Evolutionary conservation across 2,797 vertebrate genomes (phyloP).

Genomic region (Pangasius mekongensis): DNA sequence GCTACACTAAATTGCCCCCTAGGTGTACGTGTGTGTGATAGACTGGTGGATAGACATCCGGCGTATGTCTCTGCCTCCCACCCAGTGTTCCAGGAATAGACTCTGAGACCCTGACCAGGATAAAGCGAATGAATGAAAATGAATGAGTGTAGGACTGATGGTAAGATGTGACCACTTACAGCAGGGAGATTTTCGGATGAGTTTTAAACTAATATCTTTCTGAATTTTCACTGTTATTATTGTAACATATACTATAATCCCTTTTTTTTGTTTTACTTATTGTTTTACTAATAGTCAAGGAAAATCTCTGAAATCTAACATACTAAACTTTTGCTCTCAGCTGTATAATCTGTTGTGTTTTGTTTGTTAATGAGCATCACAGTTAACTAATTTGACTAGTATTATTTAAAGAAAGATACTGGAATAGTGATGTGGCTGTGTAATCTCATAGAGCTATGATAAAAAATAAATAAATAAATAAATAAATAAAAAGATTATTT

Average conservation of each 20-base stretch:
- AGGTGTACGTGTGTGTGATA: not conserved
- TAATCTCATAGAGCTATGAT: not conserved
- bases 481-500: too few species aligned
- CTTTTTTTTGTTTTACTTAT: not conserved
- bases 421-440: not conserved
- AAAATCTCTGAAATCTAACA: not conserved
- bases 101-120: not conserved
- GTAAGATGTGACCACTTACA: not conserved
- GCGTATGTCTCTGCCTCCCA: not conserved
- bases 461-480: not conserved
- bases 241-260: too few species aligned
- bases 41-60: not conserved
- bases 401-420: not conserved
- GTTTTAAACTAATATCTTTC: not conserved
- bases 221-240: not conserved
- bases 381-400: not conserved
- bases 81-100: not conserved
- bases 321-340: not conserved
- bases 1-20: not conserved
- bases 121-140: not conserved
- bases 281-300: not conserved
- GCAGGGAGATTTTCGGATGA: not conserved
- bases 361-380: not conserved
- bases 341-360: not conserved
- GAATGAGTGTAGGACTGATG: not conserved